Percentiles rank a stretch among this genome's conserved stretches.
Evolutionary conservation across 2,888 invertebrate genomes (phyloP).

Genomic region (Amphipoea lucens): DNA sequence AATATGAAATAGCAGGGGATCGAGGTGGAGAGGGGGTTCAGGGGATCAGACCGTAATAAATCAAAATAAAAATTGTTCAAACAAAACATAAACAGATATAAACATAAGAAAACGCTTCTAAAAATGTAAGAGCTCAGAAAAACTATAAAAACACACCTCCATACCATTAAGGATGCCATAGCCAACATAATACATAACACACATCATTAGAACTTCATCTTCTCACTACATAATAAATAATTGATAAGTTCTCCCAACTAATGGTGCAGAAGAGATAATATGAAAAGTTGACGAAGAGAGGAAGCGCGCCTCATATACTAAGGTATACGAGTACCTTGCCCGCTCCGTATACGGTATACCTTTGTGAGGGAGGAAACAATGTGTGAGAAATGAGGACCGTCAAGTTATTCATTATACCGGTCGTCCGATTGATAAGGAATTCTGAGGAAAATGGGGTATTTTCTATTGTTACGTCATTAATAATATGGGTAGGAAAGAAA

Average conservation of each 20-base stretch:
- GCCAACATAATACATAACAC: background rate
- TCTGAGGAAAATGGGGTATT: slow-evolving; percentile 5
- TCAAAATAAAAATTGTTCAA: no score
- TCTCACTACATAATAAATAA: slow-evolving; percentile 61
- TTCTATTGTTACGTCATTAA: background rate
- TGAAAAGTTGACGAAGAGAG: slow-evolving; percentile 72
- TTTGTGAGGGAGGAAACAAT: slow-evolving; percentile 40
- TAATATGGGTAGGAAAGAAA: background rate
- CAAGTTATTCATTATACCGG: slow-evolving; percentile 42
- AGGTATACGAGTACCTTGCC: slow-evolving; percentile 2
- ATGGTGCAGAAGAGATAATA: slow-evolving; percentile 80
- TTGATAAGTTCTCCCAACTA: slow-evolving; percentile 74
- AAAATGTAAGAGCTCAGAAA: background rate
- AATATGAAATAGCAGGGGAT: no score
- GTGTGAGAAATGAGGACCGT: slow-evolving; percentile 45
- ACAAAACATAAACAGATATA: background rate
- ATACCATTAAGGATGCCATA: slow-evolving; percentile 5
- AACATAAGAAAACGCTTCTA: background rate
- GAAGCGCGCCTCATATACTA: slow-evolving; percentile 36
- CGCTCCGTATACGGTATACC: background rate
- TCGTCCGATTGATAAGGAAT: slow-evolving; percentile 40
- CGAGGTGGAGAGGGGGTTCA: no score
- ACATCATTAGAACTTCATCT: slow-evolving; percentile 25
- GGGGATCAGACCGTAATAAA: no score
- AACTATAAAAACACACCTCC: background rate